These are phyloP conservation scores for Gambelia wislizenii DNA, from an alignment of 2,797 vertebrate species.

Conservation along the genomic window DNA sequence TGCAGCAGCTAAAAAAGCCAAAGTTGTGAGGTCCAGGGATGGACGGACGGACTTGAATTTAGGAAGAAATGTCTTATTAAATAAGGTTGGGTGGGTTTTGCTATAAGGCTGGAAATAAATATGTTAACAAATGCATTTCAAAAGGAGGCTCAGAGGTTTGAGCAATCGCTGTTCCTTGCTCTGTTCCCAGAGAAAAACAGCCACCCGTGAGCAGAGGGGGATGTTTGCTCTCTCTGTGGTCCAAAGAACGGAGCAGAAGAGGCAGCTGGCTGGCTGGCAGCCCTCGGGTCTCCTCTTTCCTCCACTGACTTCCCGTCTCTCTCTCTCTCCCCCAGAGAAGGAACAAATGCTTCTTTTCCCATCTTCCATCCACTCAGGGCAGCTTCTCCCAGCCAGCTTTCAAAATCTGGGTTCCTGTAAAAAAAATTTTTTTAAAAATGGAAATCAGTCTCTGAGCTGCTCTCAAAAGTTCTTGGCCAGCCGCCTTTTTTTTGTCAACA, in stretches of 20 bases:
- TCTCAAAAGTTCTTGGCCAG: no score
- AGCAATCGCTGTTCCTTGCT: not conserved
- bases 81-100: no score
- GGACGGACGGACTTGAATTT: no score
- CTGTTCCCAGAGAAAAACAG: not conserved
- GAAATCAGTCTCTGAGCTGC: not conserved
- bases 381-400: not conserved
- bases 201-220: accelerated
- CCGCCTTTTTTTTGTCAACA: no score
- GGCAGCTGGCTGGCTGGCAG: not conserved
- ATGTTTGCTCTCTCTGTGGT: not conserved
- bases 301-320: not conserved
- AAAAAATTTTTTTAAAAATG: no score
- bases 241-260: no score
- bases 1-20: no score
- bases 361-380: not conserved
- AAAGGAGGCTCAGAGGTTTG: not conserved
- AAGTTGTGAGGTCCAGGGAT: no score
- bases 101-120: no score
- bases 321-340: not conserved
- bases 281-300: not conserved
- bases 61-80: no score
- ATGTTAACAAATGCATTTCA: no score
- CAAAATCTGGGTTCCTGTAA: not conserved
- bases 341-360: not conserved